These are phyloP conservation scores for Furcula furcula DNA, from an alignment of 2,888 invertebrate species.

Conservation along the genomic window DNA sequence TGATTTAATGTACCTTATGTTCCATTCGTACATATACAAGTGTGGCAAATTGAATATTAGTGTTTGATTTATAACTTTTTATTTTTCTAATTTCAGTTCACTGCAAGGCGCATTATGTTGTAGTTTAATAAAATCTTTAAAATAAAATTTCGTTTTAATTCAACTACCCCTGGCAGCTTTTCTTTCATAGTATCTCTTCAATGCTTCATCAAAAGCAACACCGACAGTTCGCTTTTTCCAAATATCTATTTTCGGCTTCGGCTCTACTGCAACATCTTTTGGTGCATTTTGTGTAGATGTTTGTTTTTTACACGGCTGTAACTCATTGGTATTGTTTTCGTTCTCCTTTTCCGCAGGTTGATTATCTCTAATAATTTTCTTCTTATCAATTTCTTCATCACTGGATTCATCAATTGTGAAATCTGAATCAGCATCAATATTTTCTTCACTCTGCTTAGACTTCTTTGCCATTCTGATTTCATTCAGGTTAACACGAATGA, in stretches of 20 bases:
- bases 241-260: conserved; percentile 84
- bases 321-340: conserved; percentile 17
- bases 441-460: conserved; percentile 74
- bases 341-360: conserved; percentile 35
- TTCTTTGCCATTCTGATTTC: conserved; percentile 63
- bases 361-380: too few relatives aligned
- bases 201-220: conserved; percentile 87
- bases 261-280: conserved; percentile 19
- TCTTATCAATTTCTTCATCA: conserved; percentile 59
- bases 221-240: conserved; percentile 94
- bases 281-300: conserved; percentile 24
- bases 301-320: conserved; percentile 15
- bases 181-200: conserved; percentile 88
- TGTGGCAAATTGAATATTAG: too few relatives aligned
- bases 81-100: conserved; percentile 74
- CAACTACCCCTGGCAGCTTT: conserved; percentile 80
- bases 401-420: conserved; percentile 85
- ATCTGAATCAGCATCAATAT: conserved; percentile 88
- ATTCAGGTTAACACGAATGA: conserved; percentile 63
- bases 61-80: conserved; percentile 4
- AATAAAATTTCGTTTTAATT: conserved; percentile 4
- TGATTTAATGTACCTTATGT: too few relatives aligned
- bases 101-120: conserved; percentile 80
- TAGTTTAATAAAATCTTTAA: conserved; percentile 30
- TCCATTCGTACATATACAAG: too few relatives aligned